Percentiles rank a stretch among this genome's conserved stretches.
Conservation (phyloP, 2,797 vertebrate genomes). For the Threskiornis aethiopicus region DNA sequence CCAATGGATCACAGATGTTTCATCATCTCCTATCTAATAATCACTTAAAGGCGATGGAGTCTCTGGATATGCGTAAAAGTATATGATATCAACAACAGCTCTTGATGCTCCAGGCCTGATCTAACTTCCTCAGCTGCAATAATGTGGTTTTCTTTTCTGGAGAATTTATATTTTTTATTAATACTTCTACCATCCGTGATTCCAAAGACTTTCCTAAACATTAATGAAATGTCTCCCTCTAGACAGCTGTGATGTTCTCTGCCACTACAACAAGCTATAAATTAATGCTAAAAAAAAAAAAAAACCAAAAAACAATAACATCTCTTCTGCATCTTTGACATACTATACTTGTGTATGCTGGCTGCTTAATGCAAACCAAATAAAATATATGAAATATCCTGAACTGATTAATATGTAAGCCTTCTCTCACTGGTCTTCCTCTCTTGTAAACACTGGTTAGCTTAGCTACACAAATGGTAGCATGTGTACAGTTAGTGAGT, state of each 20-base stretch:
- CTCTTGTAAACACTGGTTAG: slow-evolving; percentile 41
- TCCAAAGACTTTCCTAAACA: neutral
- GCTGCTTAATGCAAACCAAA: neutral
- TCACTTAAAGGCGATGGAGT: neutral
- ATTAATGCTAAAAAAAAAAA: neutral
- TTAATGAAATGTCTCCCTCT: neutral
- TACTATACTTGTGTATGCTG: neutral
- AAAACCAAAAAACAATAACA: neutral
- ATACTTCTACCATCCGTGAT: neutral
- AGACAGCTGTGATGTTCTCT: neutral
- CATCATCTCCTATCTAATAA: neutral
- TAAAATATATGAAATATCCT: neutral
- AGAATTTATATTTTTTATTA: neutral
- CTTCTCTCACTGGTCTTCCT: neutral
- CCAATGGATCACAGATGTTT: neutral
- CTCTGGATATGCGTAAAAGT: neutral
- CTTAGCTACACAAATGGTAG: slow-evolving; percentile 33
- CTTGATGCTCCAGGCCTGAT: neutral
- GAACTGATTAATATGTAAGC: neutral
- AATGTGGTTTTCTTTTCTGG: neutral
- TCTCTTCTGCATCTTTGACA: neutral
- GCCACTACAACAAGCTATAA: neutral
- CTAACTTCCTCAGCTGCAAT: neutral
- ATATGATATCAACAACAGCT: neutral
- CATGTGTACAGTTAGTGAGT: slow-evolving; percentile 50